Evolutionary conservation across 2,888 invertebrate species (phyloP).

Genomic region (Lithophane ornitopus): DNA sequence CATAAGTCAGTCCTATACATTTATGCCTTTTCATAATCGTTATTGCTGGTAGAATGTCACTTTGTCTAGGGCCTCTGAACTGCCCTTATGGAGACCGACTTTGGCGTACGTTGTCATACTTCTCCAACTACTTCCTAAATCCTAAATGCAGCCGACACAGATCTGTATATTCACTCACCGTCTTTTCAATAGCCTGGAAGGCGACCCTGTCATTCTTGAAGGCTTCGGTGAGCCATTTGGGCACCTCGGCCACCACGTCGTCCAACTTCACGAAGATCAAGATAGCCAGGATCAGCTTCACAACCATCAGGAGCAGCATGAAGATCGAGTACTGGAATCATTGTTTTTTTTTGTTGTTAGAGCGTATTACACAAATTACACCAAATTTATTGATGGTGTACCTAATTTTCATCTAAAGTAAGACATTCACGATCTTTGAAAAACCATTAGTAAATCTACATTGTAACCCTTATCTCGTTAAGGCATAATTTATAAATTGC

Average conservation of each 20-base stretch:
- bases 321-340: conserved; percentile 92
- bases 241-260: conserved; percentile 86
- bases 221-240: conserved; percentile 86
- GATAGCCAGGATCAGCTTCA: conserved; percentile 92
- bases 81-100: no score
- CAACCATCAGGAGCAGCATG: conserved; percentile 92
- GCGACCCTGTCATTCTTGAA: conserved; percentile 77
- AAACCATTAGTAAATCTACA: neutral
- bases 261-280: conserved; percentile 92
- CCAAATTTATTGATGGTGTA: neutral
- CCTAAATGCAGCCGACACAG: neutral
- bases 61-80: no score
- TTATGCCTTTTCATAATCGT: no score
- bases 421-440: neutral
- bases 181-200: conserved; percentile 92
- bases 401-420: neutral
- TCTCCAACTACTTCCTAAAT: neutral
- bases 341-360: neutral
- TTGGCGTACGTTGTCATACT: no score
- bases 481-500: neutral
- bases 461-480: neutral
- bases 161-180: conserved; percentile 79
- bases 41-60: no score
- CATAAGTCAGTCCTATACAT: no score
- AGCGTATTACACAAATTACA: neutral